A percentile compares a stretch with the other conserved stretches of the same genome.
phyloP scores from a whole-genome alignment of 2,113 vertebrate species.

The Brienomyrus brachyistius region DNA sequence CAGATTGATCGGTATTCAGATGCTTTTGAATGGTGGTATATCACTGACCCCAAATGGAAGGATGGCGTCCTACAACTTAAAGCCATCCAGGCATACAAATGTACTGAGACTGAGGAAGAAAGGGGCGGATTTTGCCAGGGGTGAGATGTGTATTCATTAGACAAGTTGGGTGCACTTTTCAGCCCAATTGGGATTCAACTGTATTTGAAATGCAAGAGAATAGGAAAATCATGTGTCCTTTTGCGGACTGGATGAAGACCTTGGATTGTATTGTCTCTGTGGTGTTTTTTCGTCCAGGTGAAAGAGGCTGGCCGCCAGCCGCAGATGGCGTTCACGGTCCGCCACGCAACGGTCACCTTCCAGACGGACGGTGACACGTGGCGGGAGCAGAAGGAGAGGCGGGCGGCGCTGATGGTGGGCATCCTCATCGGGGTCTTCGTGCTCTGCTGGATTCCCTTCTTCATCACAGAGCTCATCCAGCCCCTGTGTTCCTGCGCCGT shows the following conservation, averaged over 20 bases:
- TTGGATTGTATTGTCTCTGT: not conserved
- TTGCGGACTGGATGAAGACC: too few relatives aligned
- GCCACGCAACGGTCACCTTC: constrained; percentile 80
- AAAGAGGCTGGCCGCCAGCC: constrained; percentile 71
- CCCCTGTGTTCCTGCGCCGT: constrained; percentile 82
- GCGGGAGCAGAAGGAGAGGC: constrained; percentile 90
- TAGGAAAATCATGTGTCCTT: not conserved
- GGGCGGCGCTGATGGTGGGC: constrained; percentile 88
- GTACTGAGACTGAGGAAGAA: not conserved
- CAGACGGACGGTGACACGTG: constrained; percentile 82
- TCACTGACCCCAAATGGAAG: not conserved
- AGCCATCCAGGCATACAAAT: not conserved
- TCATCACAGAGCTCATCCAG: constrained; percentile 84
- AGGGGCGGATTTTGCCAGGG: not conserved
- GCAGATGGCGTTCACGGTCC: constrained; percentile 77
- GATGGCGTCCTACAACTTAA: not conserved
- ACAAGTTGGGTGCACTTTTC: not conserved
- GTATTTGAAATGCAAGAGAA: not conserved
- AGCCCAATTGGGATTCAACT: not conserved
- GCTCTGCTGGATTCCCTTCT: constrained; percentile 96
- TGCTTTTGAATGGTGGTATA: not conserved
- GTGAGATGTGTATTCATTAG: not conserved
- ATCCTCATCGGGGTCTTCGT: constrained; percentile 90
- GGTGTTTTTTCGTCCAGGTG: constrained; percentile 54
- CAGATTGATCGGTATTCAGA: not conserved